Base-by-base conservation (phyloP, 2,888 invertebrate species). In the Tinea semifulvella region DNA sequence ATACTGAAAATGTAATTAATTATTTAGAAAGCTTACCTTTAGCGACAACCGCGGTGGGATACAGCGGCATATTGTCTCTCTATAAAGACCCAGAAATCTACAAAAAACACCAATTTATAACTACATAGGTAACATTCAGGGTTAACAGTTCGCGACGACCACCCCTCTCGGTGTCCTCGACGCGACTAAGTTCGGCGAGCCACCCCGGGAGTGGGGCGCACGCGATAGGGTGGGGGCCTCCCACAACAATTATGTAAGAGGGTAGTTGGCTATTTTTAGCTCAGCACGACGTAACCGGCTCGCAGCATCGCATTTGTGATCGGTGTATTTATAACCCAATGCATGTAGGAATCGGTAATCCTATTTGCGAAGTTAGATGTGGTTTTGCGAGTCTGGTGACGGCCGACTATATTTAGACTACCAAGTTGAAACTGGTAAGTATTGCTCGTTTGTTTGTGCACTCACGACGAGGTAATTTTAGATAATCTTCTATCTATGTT, bases 201-300 rank as follows among this genome's bases (percentile, higher is more conserved):
- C 16, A 8, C 18, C 7, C 18, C 17, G 10, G 36, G n/a, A n/a
- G 7, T 31, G 18, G 38, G 18, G 38, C 14, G 31, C n/a, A 7
- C 16, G 4, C 5, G 22, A 22, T 5, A 14, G 13, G 31, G n/a
- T 3, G 18, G 53, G 56, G 55, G 56, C 74, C 75, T 72, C 75
- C 71, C 52, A 62, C 67, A 27, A 10, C 25, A 72, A 74, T 75
- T 76, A 75, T 63, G 62, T 73, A 75, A 60, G 62, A 62, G 75
- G 75, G 75, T 13, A 4, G 31, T 31, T 13, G 69, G 64, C 71
- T 79, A 79, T 79, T 75, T 77, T 70, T 73, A 72, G 72, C 61
- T 38, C 14, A 19, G 18, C 38, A 38, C 18, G 3, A 31, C 11
- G 14, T 4, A 31, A 11, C 4, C 31, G 6, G 31, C 2, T 14